Evolutionary conservation across 2,797 vertebrate genomes (phyloP).

Genomic region (Dromococcyx pavoninus): DNA sequence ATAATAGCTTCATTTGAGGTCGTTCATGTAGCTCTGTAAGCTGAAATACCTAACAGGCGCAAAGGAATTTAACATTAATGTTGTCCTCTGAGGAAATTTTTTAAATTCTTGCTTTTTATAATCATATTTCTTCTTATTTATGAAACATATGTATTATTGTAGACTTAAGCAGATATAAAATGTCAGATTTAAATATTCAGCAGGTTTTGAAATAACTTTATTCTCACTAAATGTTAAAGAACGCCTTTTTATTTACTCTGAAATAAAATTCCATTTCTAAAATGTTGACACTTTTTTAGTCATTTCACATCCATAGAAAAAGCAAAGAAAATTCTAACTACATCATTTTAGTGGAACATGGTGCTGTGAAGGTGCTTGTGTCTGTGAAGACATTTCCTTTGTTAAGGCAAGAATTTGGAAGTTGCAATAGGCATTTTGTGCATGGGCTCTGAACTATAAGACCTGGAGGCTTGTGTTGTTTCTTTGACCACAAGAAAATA

Average conservation of each 20-base stretch:
- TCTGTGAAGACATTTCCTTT: background rate
- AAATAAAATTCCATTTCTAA: slow-evolving; percentile 22
- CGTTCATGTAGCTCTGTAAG: background rate
- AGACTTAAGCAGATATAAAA: slow-evolving; percentile 3
- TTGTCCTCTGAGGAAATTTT: background rate
- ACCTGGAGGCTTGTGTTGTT: background rate
- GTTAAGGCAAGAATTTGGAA: background rate
- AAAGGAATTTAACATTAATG: background rate
- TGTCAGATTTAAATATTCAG: slow-evolving; percentile 29
- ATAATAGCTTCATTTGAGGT: background rate
- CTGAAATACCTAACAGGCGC: background rate
- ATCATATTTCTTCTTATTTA: background rate
- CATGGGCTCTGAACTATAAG: background rate
- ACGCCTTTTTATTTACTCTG: background rate
- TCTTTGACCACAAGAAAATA: background rate
- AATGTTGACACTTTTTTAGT: background rate
- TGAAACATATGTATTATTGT: background rate
- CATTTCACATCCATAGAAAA: background rate
- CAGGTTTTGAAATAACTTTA: background rate
- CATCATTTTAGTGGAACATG: background rate
- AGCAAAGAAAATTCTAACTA: background rate
- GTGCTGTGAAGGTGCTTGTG: background rate
- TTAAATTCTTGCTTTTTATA: background rate
- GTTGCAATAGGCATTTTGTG: too few species aligned
- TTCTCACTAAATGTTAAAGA: background rate